Base-by-base conservation (phyloP, 2,113 vertebrate species). In the Gymnobelideus leadbeateri region DNA sequence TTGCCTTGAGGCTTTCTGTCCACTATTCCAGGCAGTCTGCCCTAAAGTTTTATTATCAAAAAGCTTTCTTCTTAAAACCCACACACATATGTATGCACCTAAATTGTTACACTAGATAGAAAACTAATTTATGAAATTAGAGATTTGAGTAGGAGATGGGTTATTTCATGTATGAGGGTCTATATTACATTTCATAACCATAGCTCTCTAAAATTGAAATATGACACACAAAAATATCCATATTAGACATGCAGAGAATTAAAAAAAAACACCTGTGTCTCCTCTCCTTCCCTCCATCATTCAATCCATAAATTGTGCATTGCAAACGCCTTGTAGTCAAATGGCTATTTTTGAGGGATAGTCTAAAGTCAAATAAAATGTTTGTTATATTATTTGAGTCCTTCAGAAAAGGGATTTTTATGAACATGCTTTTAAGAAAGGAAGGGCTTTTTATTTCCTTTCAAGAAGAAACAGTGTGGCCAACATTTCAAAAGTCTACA, bases 41-140 rank as follows among this genome's bases (percentile, higher is more conserved):
- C 37, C 37, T 77, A 43, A 84, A 84, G n/a, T 5, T 23, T 24
- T 54, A 54, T 54, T 84, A 21, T 43, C 6, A 84, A 84, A 43
- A 19, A 43, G 5, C n/a, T 84, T 43, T 43, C 19, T 43, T 77
- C 68, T 77, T n/a, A 37, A 68, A n/a, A n/a, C 68, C n/a, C n/a
- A 84, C 16, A 84, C 19, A 84, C 68, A 84, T 7, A 84, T 19
- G 43, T 16, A 84, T 5, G 21, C 68, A 43, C 68, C 19, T 84
- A n/a, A 84, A 84, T 91, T 84, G 53, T 43, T 54, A 2, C 8
- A 52, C 3, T 55, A 46, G 26, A 37, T 91, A 49, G 11, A 95
- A 95, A 96, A 57, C 8, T 24, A 92, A 8, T 77, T 91, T 54
- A 94, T 89, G 51, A 93, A 90, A 84, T 91, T 26, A 91, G 50